Conservation (phyloP, 1,140 invertebrate species). For the Megalonaias nervosa region DNA sequence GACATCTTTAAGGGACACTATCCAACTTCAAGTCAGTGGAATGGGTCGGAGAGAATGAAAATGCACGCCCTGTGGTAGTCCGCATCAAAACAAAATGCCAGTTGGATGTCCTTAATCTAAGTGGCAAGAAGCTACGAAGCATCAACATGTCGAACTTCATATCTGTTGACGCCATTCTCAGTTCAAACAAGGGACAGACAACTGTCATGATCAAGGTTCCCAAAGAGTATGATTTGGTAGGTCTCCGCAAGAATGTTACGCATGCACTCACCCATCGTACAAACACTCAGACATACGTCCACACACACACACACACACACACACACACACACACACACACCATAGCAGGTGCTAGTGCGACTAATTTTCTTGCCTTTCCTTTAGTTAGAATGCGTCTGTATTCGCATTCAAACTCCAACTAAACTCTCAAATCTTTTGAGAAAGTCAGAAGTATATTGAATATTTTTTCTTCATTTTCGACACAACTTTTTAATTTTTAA, state of each 20-base stretch:
- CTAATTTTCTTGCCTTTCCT: too few species aligned
- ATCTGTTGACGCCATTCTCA: slow-evolving; percentile 78
- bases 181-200: slow-evolving; percentile 80
- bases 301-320: too few species aligned
- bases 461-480: too few species aligned
- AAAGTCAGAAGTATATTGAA: too few species aligned
- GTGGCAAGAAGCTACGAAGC: slow-evolving; percentile 62
- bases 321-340: too few species aligned
- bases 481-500: too few species aligned
- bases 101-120: slow-evolving; percentile 16
- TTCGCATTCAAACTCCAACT: too few species aligned
- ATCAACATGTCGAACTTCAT: slow-evolving; percentile 81
- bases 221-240: slow-evolving; percentile 87
- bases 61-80: slow-evolving; percentile 23
- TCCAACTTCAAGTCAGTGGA: slow-evolving; percentile 20
- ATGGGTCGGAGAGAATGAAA: slow-evolving; percentile 28
- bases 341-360: too few species aligned
- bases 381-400: too few species aligned
- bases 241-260: background rate
- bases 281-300: too few species aligned
- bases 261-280: too few species aligned
- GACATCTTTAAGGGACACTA: background rate
- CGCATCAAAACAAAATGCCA: slow-evolving; percentile 31
- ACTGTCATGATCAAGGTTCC: slow-evolving; percentile 89
- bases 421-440: too few species aligned